Base-by-base conservation (phyloP, 1,140 invertebrate genomes). In the Drosophila takahashii region DNA sequence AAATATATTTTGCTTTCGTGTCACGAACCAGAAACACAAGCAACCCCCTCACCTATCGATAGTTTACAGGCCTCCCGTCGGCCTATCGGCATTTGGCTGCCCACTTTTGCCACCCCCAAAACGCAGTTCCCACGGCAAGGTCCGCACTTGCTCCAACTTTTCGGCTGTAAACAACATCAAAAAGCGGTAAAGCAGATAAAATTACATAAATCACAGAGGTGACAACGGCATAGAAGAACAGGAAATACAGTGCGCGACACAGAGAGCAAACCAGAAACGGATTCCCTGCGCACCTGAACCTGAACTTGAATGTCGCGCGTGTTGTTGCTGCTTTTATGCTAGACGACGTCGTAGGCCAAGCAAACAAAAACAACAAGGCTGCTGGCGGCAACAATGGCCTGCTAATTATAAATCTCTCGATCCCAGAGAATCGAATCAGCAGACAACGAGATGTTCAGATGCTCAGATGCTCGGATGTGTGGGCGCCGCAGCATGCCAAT, bases 391-490 rank as follows among this genome's bases (percentile, higher is more conserved):
- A 87, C 83, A 87, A 87, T 83, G 52, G 83, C 50, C 66, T 79
- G 83, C 83, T 87, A 87, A 87, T 87, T 89, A 87, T 87, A 87
- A 87, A 87, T 89, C 84, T 76, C 72, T 76, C 53, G 61, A 76
- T 65, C 71, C 61, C 44, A 81, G 84, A 84, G 78, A 61, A 50
- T 50, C 47, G 47, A 29, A 78, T 62, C 67, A 53, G 59, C 65
- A 36, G 41, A 42, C 27, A 45, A 34, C 36, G 13, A 48, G 52
- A 41, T 66, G 56, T 41, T 59, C 41, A 18, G 37, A 41, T 41
- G 39, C 39, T 41, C 51, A 41, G 78, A n/a, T 75, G 59, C 66
- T 50, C 9, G 15, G 41, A 62, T 87, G 83, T 81, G 83, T 87
- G 83, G 83, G 83, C 65, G 78, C 60, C 78, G 61, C 81, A 60